A percentile compares a stretch with the other conserved stretches of the same genome.
Evolutionary conservation across 1,140 invertebrate species (phyloP).

Genomic region (Holotrichia oblita): DNA sequence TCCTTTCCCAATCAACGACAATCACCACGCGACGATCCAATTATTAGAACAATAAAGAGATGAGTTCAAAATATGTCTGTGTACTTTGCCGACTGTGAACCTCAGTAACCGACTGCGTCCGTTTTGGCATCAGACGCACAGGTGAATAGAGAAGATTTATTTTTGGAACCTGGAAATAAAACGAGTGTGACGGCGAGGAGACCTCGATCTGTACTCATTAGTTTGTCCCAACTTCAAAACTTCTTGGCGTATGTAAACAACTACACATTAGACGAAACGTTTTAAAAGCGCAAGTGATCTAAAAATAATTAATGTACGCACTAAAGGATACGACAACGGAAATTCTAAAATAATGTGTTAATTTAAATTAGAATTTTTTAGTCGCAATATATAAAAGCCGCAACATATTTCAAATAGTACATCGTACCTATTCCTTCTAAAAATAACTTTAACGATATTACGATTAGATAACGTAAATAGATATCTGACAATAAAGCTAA

Average conservation of each 20-base stretch:
- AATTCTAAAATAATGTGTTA: background rate
- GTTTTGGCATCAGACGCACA: background rate
- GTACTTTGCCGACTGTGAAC: background rate
- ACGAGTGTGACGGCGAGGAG: background rate
- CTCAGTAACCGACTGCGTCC: background rate
- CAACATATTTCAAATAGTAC: too few relatives aligned
- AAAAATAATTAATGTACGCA: background rate
- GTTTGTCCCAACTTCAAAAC: background rate
- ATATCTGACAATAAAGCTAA: too few relatives aligned
- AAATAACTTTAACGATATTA: too few relatives aligned
- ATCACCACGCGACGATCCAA: too few relatives aligned
- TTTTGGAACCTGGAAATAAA: slow-evolving; percentile 20
- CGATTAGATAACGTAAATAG: too few relatives aligned
- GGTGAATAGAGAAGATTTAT: slow-evolving; percentile 16
- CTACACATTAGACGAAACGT: background rate
- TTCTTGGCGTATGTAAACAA: background rate
- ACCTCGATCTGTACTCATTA: slow-evolving; percentile 8
- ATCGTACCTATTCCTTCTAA: too few relatives aligned
- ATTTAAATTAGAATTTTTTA: background rate
- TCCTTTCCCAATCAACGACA: too few relatives aligned
- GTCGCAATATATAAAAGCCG: too few relatives aligned
- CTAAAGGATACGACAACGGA: background rate
- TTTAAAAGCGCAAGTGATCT: background rate
- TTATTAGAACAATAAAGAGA: background rate
- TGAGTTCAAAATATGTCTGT: background rate